Conservation (phyloP, 30 jellyfish, hydroid and myxozoan genomes). For the Haliclystus octoradiatus region DNA sequence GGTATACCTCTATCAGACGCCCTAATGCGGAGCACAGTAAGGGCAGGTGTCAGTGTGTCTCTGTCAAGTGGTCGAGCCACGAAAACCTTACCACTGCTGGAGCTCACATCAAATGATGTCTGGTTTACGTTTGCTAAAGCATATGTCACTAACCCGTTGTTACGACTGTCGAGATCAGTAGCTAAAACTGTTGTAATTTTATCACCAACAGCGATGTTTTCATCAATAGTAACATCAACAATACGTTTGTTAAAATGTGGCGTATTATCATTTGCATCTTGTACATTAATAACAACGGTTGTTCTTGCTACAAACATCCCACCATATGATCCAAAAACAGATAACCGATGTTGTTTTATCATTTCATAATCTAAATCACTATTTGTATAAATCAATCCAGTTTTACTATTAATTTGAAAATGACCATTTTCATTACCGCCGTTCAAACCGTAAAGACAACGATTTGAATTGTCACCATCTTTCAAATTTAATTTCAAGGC, state of each 20-base stretch:
- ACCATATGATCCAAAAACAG: slow-evolving; percentile 50
- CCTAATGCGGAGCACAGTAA: slow-evolving; percentile 20
- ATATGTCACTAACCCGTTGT: slow-evolving; percentile 25
- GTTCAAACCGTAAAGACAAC: slow-evolving; percentile 19
- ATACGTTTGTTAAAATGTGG: slow-evolving; percentile 30
- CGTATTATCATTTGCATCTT: slow-evolving; percentile 60
- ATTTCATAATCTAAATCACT: slow-evolving; percentile 46
- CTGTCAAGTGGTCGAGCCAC: slow-evolving; percentile 46
- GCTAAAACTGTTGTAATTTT: slow-evolving; percentile 33
- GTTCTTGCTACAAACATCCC: slow-evolving; percentile 44
- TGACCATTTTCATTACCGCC: slow-evolving; percentile 58
- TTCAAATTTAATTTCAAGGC: slow-evolving; percentile 13
- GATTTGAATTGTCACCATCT: neutral
- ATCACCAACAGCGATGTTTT: slow-evolving; percentile 40
- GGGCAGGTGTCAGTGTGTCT: slow-evolving; percentile 30
- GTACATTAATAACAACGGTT: slow-evolving; percentile 23
- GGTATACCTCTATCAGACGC: slow-evolving; percentile 69
- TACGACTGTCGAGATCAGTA: slow-evolving; percentile 44
- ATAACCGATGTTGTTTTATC: slow-evolving; percentile 14
- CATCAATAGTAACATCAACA: slow-evolving; percentile 21
- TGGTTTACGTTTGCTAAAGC: slow-evolving; percentile 31
- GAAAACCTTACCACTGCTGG: slow-evolving; percentile 24
- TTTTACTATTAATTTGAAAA: slow-evolving; percentile 46
- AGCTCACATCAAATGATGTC: slow-evolving; percentile 29
- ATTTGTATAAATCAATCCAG: slow-evolving; percentile 54